A percentile compares a stretch with the other conserved stretches of the same genome.
Conservation (phyloP, 2,797 vertebrate genomes). For the Bradypus variegatus region DNA sequence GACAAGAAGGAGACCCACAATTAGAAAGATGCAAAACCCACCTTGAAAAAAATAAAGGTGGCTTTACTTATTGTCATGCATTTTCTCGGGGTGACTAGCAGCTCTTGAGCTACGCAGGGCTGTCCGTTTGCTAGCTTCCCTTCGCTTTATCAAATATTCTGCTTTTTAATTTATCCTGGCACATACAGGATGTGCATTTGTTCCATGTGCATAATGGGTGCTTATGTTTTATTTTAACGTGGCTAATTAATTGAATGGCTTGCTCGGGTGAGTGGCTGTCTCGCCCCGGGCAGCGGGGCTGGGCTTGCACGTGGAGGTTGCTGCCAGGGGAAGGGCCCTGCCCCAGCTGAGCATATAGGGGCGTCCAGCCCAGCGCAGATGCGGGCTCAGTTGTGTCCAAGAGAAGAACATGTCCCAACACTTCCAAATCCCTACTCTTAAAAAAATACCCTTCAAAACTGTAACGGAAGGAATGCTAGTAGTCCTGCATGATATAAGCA, state of each 20-base stretch:
- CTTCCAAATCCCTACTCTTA: background rate
- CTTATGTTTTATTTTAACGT: background rate
- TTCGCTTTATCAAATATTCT: background rate
- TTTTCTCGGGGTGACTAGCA: background rate
- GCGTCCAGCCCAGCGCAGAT: fast-evolving
- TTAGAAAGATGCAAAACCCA: background rate
- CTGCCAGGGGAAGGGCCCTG: background rate
- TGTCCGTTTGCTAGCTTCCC: background rate
- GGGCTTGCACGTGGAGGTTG: background rate
- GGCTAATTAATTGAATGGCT: background rate
- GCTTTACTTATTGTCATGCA: background rate
- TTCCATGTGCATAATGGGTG: background rate
- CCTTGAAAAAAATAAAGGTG: background rate
- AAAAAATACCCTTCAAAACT: background rate
- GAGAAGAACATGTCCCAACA: background rate
- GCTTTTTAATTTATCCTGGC: background rate
- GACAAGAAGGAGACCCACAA: too few species aligned
- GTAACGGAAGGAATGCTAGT: background rate
- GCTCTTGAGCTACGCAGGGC: background rate
- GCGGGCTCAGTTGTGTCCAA: background rate
- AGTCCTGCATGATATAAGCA: background rate
- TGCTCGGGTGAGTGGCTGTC: background rate
- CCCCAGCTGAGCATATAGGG: background rate
- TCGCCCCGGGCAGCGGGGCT: background rate
- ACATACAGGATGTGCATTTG: background rate